These are phyloP conservation scores for Stenodema calcarata DNA, from an alignment of 2,888 invertebrate species.

Conservation along the genomic window DNA sequence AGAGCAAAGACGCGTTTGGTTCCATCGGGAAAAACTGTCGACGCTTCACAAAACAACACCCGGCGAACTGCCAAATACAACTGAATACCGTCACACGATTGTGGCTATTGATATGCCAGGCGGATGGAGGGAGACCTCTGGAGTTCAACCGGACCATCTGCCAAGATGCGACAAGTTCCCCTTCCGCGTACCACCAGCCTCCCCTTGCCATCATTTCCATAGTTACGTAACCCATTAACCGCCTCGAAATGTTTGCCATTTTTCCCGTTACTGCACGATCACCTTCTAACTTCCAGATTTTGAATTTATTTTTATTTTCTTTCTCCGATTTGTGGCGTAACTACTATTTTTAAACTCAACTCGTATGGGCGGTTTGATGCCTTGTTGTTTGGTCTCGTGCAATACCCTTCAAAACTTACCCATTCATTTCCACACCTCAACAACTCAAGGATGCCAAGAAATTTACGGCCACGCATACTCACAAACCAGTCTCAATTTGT, in stretches of 20 bases:
- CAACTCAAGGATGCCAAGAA: not conserved
- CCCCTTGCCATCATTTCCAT: not conserved
- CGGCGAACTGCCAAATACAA: not conserved
- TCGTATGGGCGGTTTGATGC: not conserved
- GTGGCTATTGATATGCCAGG: no score
- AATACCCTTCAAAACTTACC: not conserved
- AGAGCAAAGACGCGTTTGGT: not conserved
- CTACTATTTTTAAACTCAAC: not conserved
- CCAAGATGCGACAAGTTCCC: not conserved
- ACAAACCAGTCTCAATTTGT: no score
- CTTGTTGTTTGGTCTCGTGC: not conserved
- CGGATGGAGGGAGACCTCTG: not conserved
- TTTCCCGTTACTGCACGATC: not conserved
- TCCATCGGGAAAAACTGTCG: not conserved
- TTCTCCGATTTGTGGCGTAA: not conserved
- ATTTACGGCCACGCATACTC: not conserved
- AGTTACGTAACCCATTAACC: not conserved
- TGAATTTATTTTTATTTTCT: not conserved
- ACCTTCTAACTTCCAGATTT: not conserved
- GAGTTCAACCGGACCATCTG: not conserved
- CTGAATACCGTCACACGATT: not conserved
- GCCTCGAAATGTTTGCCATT: not conserved
- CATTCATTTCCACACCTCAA: not conserved
- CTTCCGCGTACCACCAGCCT: not conserved
- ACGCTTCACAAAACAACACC: not conserved